Evolutionary conservation across 2,888 invertebrate genomes (phyloP), one percentile per base, ranked within the genome.

Genomic region (Lithophane socia): DNA sequence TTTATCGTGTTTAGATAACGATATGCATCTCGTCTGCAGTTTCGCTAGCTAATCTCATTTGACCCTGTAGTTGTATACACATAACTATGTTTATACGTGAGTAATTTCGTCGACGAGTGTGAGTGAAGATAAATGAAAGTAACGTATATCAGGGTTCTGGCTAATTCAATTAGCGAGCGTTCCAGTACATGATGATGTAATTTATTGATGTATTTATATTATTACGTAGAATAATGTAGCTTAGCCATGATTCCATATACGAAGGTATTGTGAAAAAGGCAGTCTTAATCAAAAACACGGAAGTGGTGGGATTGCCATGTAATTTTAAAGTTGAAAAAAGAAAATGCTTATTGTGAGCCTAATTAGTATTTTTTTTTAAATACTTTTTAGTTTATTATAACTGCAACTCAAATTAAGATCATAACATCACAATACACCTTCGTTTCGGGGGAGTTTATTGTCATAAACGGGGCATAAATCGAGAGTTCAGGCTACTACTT

Each of bases 131-230:
- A 82, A 80, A 84, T 81, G n/a, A 80, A 66, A 70, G 52, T 29
- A 73, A 60, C 61, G 65, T 80, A 84, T 65, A 81, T 80, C 63
- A 84, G 13, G 56, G 64, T 24, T 54, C 18, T 10, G 73, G 72
- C 80, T 84, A 80, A 80, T 81, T 85, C 60, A 84, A 82, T 82
- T 84, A 84, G 24, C 18, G 74, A 66, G 42, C 67, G 56, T 71
- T 79, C 49, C 49, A 42, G 56, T 47, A 80, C 54, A 58, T 16
- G 13, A n/a, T 64, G 44, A 80, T 65, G 73, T 73, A n/a, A 82
- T 85, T 85, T 81, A 80, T 80, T 80, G 73, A 72, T 29, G 66
- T 80, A 67, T 84, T 79, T 79, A 68, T 79, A 52, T 79, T 82
- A 52, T 21, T 13, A 58, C 64, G 16, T 12, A 37, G 24, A 24